phyloP scores from a whole-genome alignment of 2,113 vertebrate genomes.

The Archocentrus centrarchus region DNA sequence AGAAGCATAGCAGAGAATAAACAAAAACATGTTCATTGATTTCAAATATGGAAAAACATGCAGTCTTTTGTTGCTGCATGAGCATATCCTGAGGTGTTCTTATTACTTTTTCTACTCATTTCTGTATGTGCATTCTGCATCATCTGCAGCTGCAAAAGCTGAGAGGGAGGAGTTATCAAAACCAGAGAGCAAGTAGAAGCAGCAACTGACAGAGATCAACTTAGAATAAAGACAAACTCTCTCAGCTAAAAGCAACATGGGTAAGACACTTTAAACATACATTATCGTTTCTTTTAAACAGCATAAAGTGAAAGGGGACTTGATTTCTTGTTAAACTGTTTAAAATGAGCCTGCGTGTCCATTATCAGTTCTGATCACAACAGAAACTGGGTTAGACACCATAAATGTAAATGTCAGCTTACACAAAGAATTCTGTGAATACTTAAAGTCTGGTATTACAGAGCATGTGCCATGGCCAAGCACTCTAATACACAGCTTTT shows the following conservation, averaged over 20 bases:
- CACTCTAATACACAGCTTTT: not conserved
- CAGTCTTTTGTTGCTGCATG: not conserved
- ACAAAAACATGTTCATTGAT: not conserved
- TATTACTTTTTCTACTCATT: not conserved
- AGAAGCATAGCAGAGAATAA: not conserved
- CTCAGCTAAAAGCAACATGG: not conserved
- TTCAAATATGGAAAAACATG: not conserved
- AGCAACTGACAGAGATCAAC: not conserved
- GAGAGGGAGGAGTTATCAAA: conserved; percentile 21
- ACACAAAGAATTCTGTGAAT: not conserved
- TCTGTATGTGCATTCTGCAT: not conserved
- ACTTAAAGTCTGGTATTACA: not conserved
- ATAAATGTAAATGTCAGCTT: not conserved
- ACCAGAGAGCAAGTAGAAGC: not conserved
- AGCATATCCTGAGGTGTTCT: not conserved
- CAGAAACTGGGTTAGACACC: not conserved
- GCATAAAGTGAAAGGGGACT: not conserved
- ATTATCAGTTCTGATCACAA: not conserved
- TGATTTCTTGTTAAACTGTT: not conserved
- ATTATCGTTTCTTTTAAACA: not conserved
- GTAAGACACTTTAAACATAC: not conserved
- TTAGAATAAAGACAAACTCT: not conserved
- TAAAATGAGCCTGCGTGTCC: not conserved
- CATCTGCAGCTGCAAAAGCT: not conserved
- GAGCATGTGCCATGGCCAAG: not conserved